phyloP scores from a whole-genome alignment of 2,113 vertebrate species.

The Amblyornis subalaris region DNA sequence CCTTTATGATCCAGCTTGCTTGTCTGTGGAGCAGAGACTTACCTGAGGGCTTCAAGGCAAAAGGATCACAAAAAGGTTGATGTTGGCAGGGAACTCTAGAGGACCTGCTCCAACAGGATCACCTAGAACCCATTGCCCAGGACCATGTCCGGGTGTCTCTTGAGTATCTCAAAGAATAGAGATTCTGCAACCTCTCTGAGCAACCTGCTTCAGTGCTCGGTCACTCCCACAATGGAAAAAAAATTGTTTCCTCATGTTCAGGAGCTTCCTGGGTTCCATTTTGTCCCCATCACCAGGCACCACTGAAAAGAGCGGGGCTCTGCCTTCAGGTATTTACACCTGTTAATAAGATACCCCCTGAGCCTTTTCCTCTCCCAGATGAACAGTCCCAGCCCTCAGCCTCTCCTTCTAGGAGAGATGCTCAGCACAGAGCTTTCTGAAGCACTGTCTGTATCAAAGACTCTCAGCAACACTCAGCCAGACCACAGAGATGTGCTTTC shows the following conservation, averaged over 20 bases:
- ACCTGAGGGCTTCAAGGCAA: not conserved
- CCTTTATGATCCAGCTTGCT: not conserved
- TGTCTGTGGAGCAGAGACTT: not conserved
- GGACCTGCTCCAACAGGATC: not conserved
- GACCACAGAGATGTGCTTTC: not conserved
- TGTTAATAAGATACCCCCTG: accelerated
- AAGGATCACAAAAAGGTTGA: not conserved
- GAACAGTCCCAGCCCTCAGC: not conserved
- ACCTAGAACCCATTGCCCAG: not conserved
- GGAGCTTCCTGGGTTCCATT: not conserved
- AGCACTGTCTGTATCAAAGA: accelerated
- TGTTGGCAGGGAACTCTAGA: not conserved
- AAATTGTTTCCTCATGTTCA: not conserved
- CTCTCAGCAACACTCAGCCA: not conserved
- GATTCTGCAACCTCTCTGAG: too few species aligned
- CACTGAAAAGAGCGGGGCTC: not conserved
- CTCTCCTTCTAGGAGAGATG: accelerated
- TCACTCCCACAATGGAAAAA: not conserved
- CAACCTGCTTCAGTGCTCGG: not conserved
- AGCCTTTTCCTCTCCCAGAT: accelerated
- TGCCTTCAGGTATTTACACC: not conserved
- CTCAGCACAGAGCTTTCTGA: not conserved
- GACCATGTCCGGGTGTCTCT: accelerated
- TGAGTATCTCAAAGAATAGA: accelerated
- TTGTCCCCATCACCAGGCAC: too few species aligned